Percentiles rank a stretch among this genome's conserved stretches.
phyloP scores from a whole-genome alignment of 2,113 vertebrate species.

The Gymnorhina tibicen region DNA sequence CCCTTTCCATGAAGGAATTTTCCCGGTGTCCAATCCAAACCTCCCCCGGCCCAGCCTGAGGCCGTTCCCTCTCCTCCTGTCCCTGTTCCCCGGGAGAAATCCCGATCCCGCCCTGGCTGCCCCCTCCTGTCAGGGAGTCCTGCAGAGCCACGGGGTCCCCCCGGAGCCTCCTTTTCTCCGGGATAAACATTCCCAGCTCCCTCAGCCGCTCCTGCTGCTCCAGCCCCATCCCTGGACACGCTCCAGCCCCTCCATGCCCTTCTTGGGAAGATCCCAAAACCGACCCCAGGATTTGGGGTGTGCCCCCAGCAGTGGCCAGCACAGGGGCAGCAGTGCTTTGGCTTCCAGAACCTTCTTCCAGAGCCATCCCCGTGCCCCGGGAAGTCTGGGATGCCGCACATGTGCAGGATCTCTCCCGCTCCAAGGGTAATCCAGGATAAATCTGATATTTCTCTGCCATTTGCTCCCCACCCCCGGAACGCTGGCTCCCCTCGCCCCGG shows the following conservation, averaged over 20 bases:
- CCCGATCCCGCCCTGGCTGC: fast-evolving
- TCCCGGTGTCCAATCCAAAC: background rate
- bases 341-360: background rate
- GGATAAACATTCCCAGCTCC: background rate
- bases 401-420: fast-evolving
- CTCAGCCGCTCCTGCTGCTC: background rate
- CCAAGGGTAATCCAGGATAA: background rate
- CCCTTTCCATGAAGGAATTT: background rate
- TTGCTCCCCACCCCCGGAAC: background rate
- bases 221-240: background rate
- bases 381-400: background rate
- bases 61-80: background rate
- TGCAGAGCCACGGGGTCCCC: background rate
- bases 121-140: background rate
- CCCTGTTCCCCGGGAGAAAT: background rate
- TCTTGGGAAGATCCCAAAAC: background rate
- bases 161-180: background rate
- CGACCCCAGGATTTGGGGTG: background rate
- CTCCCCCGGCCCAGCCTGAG: background rate
- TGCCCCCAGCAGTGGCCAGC: background rate
- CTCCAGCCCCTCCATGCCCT: background rate
- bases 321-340: background rate
- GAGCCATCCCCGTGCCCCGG: background rate
- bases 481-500: background rate
- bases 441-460: background rate